Base-by-base conservation (phyloP, 2,888 invertebrate genomes). In the Scaptomyza caliginosa region DNA sequence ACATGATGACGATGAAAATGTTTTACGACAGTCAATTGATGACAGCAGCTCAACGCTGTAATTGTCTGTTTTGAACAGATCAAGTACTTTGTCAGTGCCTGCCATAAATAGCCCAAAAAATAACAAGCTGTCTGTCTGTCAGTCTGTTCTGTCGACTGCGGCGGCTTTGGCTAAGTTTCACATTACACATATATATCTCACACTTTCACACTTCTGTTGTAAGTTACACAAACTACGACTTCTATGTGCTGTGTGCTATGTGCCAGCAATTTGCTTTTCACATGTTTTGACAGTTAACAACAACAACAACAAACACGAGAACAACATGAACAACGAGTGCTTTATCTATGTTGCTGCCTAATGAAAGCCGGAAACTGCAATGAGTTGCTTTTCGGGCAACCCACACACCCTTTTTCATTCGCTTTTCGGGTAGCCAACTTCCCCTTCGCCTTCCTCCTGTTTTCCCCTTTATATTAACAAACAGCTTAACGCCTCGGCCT, bases 391-490 rank as follows among this genome's bases (percentile, higher is more conserved):
- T 32, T 46, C 6, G 17, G 28, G 8, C 19, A 21, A 2, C 21
- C 6, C 5, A 13, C 26, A 28, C 11, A 36, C 36, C 10, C 19
- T 8, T 28, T 8, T n/a, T 16, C n/a, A n/a, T n/a, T n/a, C n/a
- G n/a, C n/a, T n/a, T n/a, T n/a, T n/a, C n/a, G n/a, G n/a, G n/a
- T n/a, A 13, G 10, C 5, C 13, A 40, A 10, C 11, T 42, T 11
- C 7, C 11, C 28, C 28, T 1, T 30, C 21, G 21, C 40, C n/a
- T 2, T 28, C 7, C 11, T n/a, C n/a, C 45, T 17, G 1, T 45
- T 45, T 17, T 16, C 28, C 19, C 46, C 32, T 21, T 60, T 32
- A 42, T 67, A 30, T 45, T 67, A 66, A 51, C 42, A 59, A 52
- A 57, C 57, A 50, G 54, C 54, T 28, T 30, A 38, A 39, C 49